Evolutionary conservation across 2,113 vertebrate genomes (phyloP).

Genomic region (Mandrillus leucophaeus): DNA sequence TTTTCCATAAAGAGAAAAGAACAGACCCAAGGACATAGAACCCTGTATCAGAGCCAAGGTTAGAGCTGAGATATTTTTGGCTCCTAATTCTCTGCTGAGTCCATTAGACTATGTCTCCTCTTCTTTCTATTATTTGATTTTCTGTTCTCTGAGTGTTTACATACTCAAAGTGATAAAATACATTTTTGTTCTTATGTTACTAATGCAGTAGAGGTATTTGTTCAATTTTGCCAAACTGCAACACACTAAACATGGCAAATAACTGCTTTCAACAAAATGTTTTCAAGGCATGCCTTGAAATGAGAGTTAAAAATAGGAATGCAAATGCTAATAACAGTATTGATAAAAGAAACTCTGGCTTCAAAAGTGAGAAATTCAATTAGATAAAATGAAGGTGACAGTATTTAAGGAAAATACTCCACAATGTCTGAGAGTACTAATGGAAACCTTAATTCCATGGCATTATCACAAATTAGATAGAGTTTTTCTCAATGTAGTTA

Average conservation of each 20-base stretch:
- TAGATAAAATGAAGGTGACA: slow-evolving; percentile 51
- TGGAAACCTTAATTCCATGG: slow-evolving; percentile 45
- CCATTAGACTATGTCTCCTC: slow-evolving; percentile 61
- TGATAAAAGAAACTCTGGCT: slow-evolving; percentile 74
- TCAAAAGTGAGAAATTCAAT: slow-evolving; percentile 73
- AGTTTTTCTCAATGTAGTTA: background rate
- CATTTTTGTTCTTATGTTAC: slow-evolving; percentile 73
- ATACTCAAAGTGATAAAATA: slow-evolving; percentile 74
- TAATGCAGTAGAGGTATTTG: slow-evolving; percentile 69
- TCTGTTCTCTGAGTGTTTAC: slow-evolving; percentile 63
- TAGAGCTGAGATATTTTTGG: slow-evolving; percentile 46
- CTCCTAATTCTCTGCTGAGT: slow-evolving; percentile 49
- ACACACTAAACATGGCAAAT: slow-evolving; percentile 69
- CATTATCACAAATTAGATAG: slow-evolving; percentile 18
- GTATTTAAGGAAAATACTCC: slow-evolving; percentile 53
- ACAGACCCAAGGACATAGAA: slow-evolving; percentile 35
- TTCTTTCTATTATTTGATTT: slow-evolving; percentile 73
- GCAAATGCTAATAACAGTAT: slow-evolving; percentile 74
- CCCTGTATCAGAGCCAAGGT: background rate
- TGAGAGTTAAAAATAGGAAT: slow-evolving; percentile 75
- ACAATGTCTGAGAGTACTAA: slow-evolving; percentile 22
- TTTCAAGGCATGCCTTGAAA: slow-evolving; percentile 72
- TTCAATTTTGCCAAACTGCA: slow-evolving; percentile 69
- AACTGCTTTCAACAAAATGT: slow-evolving; percentile 74
- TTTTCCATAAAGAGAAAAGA: background rate